Conservation (phyloP, 2,797 vertebrate species). For the Ctenochaetus hawaiiensis region DNA sequence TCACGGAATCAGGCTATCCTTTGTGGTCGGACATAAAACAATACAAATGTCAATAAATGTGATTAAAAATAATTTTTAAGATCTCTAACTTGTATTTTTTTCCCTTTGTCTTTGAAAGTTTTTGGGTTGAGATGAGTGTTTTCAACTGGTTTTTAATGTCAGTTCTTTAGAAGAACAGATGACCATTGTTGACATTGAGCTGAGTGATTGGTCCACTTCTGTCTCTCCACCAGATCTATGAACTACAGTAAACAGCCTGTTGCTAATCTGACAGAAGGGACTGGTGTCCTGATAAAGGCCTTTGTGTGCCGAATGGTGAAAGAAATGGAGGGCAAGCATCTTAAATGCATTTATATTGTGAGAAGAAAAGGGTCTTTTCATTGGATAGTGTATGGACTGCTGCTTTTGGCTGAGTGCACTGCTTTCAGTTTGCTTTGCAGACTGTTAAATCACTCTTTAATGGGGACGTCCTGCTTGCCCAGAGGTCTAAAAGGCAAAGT, state of each 20-base stretch:
- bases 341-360: slow-evolving; percentile 16
- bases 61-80: neutral
- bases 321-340: neutral
- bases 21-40: slow-evolving; percentile 1
- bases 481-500: neutral
- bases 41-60: neutral
- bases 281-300: slow-evolving; percentile 10
- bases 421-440: slow-evolving; percentile 31
- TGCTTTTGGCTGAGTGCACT: slow-evolving; percentile 12
- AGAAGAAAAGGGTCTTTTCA: neutral
- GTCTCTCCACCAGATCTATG: neutral
- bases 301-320: neutral
- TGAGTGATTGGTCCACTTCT: neutral
- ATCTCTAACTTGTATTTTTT: no score
- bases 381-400: neutral
- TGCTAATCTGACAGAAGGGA: slow-evolving; percentile 17
- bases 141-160: neutral
- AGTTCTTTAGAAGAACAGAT: neutral
- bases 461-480: neutral
- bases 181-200: neutral
- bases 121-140: no score
- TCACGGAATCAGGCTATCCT: slow-evolving; percentile 13
- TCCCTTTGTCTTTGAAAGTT: neutral
- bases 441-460: slow-evolving; percentile 27
- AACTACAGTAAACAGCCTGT: neutral